Conservation (phyloP, 2,888 invertebrate species). For the Oligia fasciuncula region DNA sequence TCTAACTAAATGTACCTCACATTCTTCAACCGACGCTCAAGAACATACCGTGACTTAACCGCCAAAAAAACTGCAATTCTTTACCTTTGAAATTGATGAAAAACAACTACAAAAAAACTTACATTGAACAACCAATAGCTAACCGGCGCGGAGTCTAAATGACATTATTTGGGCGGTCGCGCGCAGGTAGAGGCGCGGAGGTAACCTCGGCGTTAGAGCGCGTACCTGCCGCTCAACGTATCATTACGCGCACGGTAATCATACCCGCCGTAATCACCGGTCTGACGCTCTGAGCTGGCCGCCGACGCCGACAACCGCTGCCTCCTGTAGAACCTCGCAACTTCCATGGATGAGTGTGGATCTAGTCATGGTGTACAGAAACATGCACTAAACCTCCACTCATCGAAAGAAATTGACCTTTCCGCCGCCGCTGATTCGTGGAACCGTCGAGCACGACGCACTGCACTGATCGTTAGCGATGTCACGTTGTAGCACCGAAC, state of each 20-base stretch:
- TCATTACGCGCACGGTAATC: conserved; percentile 86
- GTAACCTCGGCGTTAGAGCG: conserved; percentile 73
- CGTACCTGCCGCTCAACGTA: conserved; percentile 85
- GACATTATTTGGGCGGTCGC: conserved; percentile 80
- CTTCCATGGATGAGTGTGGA: conserved; percentile 95
- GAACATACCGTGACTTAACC: conserved; percentile 65
- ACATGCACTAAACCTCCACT: conserved; percentile 94
- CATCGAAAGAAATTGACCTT: conserved; percentile 92
- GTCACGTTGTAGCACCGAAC: conserved; percentile 87
- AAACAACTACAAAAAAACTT: conserved; percentile 83
- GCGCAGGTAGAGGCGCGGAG: conserved; percentile 82
- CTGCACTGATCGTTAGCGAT: conserved; percentile 86
- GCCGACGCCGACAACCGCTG: conserved; percentile 70
- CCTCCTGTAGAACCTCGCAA: conserved; percentile 87
- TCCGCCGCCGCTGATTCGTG: conserved; percentile 72
- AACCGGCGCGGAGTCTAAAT: conserved; percentile 81
- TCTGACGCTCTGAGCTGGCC: conserved; percentile 71
- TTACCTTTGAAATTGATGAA: conserved; percentile 71
- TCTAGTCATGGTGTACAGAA: conserved; percentile 92
- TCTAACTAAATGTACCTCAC: conserved; percentile 52
- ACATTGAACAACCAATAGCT: conserved; percentile 80
- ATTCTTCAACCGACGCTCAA: conserved; percentile 61
- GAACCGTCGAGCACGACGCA: conserved; percentile 79
- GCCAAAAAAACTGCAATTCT: conserved; percentile 71
- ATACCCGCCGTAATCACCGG: conserved; percentile 81